Conservation (phyloP, 2,797 vertebrate genomes). For the Heliangelus exortis region DNA sequence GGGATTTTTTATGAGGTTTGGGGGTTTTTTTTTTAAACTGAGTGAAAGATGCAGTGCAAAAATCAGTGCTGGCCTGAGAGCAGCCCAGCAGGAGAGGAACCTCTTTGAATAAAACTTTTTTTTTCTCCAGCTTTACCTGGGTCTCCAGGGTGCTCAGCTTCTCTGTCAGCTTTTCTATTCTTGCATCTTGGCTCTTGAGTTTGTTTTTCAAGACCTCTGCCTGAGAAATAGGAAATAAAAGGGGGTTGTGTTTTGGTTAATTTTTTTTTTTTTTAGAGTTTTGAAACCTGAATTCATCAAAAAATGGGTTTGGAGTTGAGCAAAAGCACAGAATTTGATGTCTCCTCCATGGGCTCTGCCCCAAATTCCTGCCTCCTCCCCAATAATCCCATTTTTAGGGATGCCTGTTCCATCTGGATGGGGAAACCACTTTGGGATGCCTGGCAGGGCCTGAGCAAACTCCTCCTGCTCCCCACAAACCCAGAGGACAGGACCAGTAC, state of each 20-base stretch:
- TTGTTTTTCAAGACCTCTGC: slow-evolving; percentile 70
- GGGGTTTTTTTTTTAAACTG: not conserved
- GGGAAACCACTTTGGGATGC: too few species aligned
- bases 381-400: not conserved
- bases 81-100: not conserved
- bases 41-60: not conserved
- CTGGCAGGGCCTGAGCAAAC: accelerated
- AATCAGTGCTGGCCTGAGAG: accelerated
- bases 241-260: too few species aligned
- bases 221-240: slow-evolving; percentile 50
- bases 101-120: not conserved
- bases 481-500: not conserved
- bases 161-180: slow-evolving; percentile 70
- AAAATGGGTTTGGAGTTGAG: accelerated
- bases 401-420: not conserved
- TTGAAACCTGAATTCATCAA: not conserved
- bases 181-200: slow-evolving; percentile 73
- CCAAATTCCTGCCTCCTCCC: accelerated
- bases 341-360: not conserved
- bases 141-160: slow-evolving; percentile 67
- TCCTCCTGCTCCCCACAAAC: accelerated
- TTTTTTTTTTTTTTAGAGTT: not conserved
- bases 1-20: not conserved
- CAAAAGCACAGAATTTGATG: accelerated
- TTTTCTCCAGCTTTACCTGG: slow-evolving; percentile 60